Percentiles rank a stretch among this genome's conserved stretches.
Conservation (phyloP, 2,797 vertebrate genomes). For the Sciurus vulgaris region DNA sequence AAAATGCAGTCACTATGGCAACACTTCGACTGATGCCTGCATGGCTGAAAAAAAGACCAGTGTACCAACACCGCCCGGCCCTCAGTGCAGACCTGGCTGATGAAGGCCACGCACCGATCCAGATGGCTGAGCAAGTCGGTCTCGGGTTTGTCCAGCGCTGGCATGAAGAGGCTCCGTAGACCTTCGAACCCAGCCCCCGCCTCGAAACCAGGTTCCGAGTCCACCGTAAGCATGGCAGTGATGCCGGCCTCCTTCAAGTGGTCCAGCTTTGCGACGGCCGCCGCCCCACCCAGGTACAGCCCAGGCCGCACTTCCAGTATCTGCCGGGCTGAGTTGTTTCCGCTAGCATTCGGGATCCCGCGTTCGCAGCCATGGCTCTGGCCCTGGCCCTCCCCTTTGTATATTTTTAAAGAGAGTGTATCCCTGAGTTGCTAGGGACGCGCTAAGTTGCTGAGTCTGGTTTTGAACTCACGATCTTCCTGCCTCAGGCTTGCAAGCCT, state of each 20-base stretch:
- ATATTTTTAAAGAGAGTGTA: too few species aligned
- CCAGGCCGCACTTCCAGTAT: slow-evolving; percentile 91
- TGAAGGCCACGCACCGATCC: slow-evolving; percentile 91
- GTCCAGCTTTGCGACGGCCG: slow-evolving; percentile 84
- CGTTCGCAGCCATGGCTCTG: too few species aligned
- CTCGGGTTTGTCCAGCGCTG: slow-evolving; percentile 89
- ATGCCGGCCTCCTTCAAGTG: slow-evolving; percentile 83
- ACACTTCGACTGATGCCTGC: slow-evolving; percentile 95
- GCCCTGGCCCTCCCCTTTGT: too few species aligned
- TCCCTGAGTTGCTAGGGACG: too few species aligned
- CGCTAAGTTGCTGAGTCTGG: too few species aligned
- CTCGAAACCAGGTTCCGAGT: slow-evolving; percentile 87
- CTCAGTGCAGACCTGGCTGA: slow-evolving; percentile 88
- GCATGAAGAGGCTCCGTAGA: slow-evolving; percentile 89
- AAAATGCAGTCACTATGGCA: slow-evolving; percentile 92
- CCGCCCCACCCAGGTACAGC: slow-evolving; percentile 91
- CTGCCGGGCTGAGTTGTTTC: accelerated
- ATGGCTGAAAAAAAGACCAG: slow-evolving; percentile 91
- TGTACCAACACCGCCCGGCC: slow-evolving; percentile 91
- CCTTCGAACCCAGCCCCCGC: slow-evolving; percentile 75
- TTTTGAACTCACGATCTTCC: too few species aligned
- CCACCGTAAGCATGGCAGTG: slow-evolving; percentile 92
- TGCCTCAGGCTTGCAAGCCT: too few species aligned
- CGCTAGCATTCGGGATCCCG: accelerated
- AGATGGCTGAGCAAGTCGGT: slow-evolving; percentile 94